A percentile compares a stretch with the other conserved stretches of the same genome.
Evolutionary conservation across 2,797 vertebrate species (phyloP).

Genomic region (Myripristis jacobus): DNA sequence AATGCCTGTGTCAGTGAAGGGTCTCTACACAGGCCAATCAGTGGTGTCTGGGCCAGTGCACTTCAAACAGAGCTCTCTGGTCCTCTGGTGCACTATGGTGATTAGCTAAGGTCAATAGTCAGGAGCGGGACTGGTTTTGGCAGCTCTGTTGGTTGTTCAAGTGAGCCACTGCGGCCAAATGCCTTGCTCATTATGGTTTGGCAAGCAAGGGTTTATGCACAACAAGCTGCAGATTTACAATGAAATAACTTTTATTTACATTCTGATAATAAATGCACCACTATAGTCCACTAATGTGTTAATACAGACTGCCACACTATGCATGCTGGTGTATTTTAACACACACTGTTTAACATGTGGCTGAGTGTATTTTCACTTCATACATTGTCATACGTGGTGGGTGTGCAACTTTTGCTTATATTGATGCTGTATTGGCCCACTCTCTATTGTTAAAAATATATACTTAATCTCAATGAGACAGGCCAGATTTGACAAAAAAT

Average conservation of each 20-base stretch:
- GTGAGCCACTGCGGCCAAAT: constrained; percentile 44
- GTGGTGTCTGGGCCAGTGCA: constrained; percentile 50
- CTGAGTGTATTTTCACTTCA: too few relatives aligned
- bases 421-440: too few relatives aligned
- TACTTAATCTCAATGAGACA: too few relatives aligned
- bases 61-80: constrained; percentile 74
- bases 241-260: constrained; percentile 2
- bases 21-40: constrained; percentile 67
- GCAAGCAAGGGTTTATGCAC: constrained; percentile 14
- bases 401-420: too few relatives aligned
- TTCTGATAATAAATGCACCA: not conserved
- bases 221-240: constrained; percentile 19
- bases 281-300: not conserved
- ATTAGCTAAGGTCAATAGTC: constrained; percentile 79
- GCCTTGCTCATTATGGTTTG: constrained; percentile 15
- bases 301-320: not conserved
- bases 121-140: constrained; percentile 56
- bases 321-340: not conserved
- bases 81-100: constrained; percentile 69
- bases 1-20: constrained; percentile 37
- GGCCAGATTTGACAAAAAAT: too few relatives aligned
- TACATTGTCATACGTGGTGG: too few relatives aligned
- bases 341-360: not conserved
- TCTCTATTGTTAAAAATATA: too few relatives aligned
- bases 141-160: constrained; percentile 53